phyloP scores from a whole-genome alignment of 2,888 invertebrate genomes.

The Gibbula magus region DNA sequence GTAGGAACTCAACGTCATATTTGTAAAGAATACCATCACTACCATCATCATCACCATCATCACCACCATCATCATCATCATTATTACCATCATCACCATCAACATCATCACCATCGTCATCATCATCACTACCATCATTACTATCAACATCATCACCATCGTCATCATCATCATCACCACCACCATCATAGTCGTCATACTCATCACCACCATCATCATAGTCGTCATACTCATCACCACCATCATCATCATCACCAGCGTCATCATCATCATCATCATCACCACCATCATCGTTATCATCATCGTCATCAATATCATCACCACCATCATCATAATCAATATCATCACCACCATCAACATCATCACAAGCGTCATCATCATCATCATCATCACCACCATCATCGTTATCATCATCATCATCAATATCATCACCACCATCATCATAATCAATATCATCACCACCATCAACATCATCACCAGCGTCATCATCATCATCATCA shows the following conservation, averaged over 20 bases:
- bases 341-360: too few relatives aligned
- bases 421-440: too few relatives aligned
- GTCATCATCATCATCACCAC: background rate
- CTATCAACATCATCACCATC: background rate
- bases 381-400: background rate
- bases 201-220: too few relatives aligned
- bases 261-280: too few relatives aligned
- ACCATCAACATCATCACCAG: too few relatives aligned
- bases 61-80: background rate
- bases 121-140: background rate
- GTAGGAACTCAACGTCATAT: slow-evolving; percentile 75
- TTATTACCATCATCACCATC: background rate
- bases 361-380: background rate
- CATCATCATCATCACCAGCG: too few relatives aligned
- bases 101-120: background rate
- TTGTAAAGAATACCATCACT: background rate
- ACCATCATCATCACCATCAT: background rate
- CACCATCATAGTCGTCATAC: too few relatives aligned
- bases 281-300: background rate
- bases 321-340: too few relatives aligned
- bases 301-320: background rate
- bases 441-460: too few relatives aligned
- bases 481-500: too few relatives aligned
- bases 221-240: too few relatives aligned
- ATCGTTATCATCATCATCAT: background rate